phyloP scores from a whole-genome alignment of 1,140 invertebrate species.

The Nebria ingens region DNA sequence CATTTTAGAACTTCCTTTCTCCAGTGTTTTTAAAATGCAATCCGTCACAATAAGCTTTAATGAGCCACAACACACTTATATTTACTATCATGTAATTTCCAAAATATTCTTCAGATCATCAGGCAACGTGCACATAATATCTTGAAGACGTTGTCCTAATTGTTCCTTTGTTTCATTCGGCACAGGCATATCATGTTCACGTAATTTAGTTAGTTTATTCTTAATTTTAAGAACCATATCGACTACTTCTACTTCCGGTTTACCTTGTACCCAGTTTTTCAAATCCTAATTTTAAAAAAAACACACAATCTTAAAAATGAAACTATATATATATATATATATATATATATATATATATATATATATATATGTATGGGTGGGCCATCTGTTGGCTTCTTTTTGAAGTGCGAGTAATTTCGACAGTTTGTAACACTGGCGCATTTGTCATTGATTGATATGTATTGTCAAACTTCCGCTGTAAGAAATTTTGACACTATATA shows the following conservation, averaged over 20 bases:
- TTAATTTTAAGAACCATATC: slow-evolving; percentile 86
- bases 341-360: neutral
- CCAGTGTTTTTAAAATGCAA: no score
- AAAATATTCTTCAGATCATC: slow-evolving; percentile 84
- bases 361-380: no score
- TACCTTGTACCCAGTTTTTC: slow-evolving; percentile 77
- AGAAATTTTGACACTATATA: slow-evolving; percentile 13
- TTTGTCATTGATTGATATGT: no score
- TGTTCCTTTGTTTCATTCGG: slow-evolving; percentile 58
- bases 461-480: no score
- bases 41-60: neutral
- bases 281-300: slow-evolving; percentile 59
- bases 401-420: no score
- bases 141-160: slow-evolving; percentile 65
- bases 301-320: slow-evolving; percentile 2
- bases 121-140: slow-evolving; percentile 74
- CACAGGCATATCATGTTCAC: slow-evolving; percentile 56
- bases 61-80: neutral
- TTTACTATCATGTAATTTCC: slow-evolving; percentile 29
- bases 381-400: no score
- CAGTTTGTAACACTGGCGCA: no score
- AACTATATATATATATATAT: neutral
- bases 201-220: slow-evolving; percentile 67
- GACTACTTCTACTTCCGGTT: slow-evolving; percentile 92
- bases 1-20: no score